Conservation (phyloP, 2,797 vertebrate genomes). For the Parauchenoglanis punctatus region DNA sequence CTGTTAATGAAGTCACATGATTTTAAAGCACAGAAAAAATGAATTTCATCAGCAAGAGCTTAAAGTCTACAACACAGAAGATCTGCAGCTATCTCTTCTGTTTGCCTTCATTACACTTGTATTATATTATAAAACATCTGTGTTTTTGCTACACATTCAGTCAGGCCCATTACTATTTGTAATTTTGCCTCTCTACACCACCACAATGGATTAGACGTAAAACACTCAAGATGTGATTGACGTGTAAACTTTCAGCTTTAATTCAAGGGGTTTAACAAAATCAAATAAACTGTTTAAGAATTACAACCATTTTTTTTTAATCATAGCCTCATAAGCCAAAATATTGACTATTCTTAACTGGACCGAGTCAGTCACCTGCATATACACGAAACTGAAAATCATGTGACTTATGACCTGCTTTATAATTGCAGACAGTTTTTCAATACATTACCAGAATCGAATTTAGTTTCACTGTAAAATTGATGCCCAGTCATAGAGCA, state of each 20-base stretch:
- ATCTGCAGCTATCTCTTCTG: background rate
- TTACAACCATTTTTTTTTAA: too few relatives aligned
- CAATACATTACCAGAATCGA: background rate
- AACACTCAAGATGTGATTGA: background rate
- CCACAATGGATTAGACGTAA: background rate
- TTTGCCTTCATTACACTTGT: background rate
- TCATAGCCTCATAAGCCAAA: too few relatives aligned
- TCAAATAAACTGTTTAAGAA: too few relatives aligned
- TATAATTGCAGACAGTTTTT: background rate
- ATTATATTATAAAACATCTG: background rate
- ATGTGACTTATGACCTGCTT: background rate
- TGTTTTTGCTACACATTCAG: background rate
- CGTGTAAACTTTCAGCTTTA: too few relatives aligned
- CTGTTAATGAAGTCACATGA: background rate
- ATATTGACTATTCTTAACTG: too few relatives aligned
- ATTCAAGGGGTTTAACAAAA: too few relatives aligned
- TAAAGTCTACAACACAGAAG: background rate
- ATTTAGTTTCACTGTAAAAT: background rate
- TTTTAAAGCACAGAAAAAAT: background rate
- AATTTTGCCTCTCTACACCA: background rate
- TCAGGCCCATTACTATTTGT: background rate
- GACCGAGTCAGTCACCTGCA: background rate
- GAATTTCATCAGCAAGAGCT: background rate
- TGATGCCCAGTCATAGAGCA: background rate
- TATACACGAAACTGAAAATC: background rate